A percentile compares a stretch with the other conserved stretches of the same genome.
Conservation (phyloP, 2,113 vertebrate species). For the Pelecanoides urinatrix region DNA sequence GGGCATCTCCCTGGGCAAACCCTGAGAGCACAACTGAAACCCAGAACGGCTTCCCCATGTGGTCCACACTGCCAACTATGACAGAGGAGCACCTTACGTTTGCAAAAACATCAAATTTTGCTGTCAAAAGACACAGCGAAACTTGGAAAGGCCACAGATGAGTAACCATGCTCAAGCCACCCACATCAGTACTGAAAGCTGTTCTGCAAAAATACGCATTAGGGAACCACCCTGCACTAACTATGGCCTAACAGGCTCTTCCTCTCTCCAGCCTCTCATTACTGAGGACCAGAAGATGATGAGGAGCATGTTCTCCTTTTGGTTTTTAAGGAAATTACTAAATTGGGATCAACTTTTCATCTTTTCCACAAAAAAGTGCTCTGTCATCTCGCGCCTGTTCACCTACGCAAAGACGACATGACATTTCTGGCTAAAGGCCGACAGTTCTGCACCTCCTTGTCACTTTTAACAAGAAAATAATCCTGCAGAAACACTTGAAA, state of each 20-base stretch:
- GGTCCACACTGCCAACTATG: not conserved
- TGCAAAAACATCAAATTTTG: not conserved
- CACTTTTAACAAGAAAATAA: conserved; percentile 69
- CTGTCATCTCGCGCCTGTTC: conserved; percentile 2
- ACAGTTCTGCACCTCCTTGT: conserved; percentile 53
- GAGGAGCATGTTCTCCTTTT: not conserved
- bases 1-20: not conserved
- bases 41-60: fast-evolving
- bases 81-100: not conserved
- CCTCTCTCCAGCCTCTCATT: not conserved
- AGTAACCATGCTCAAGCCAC: not conserved
- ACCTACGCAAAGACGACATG: conserved; percentile 42
- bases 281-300: not conserved
- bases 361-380: conserved; percentile 31
- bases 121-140: not conserved
- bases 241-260: not conserved
- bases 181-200: not conserved
- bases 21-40: not conserved
- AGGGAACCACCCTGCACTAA: not conserved
- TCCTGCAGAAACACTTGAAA: conserved; percentile 53
- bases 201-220: not conserved
- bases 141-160: not conserved
- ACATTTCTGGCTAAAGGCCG: conserved; percentile 55
- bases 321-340: conserved; percentile 9
- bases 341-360: conserved; percentile 11